Conservation (phyloP, 2,888 invertebrate species). For the Habroteleia sp. region DNA sequence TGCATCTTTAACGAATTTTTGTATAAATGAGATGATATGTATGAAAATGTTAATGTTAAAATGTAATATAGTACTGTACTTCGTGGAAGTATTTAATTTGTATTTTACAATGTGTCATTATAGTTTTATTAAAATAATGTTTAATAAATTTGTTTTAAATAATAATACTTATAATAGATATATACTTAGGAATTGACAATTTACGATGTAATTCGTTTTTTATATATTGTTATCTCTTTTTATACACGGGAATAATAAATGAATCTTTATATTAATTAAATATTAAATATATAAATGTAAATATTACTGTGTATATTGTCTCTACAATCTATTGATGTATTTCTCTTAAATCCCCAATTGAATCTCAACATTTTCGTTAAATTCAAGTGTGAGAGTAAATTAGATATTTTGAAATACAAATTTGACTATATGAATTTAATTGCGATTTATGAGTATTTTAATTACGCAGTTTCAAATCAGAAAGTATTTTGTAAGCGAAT, state of each 20-base stretch:
- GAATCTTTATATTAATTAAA: conserved; percentile 44
- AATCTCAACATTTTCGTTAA: too few species aligned
- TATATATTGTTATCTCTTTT: conserved; percentile 56
- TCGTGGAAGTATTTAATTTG: conserved; percentile 34
- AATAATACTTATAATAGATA: conserved; percentile 29
- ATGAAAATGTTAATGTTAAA: conserved; percentile 30
- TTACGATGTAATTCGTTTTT: conserved; percentile 48
- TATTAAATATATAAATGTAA: conserved; percentile 49
- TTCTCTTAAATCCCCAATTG: too few species aligned
- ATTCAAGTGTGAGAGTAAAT: too few species aligned
- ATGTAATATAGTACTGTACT: conserved; percentile 30
- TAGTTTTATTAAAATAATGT: conserved; percentile 44
- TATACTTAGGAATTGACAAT: conserved; percentile 43
- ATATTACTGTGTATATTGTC: conserved; percentile 28
- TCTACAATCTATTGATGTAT: too few species aligned
- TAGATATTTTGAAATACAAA: too few species aligned
- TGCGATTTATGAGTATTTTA: too few species aligned
- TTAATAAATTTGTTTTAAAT: conserved; percentile 32
- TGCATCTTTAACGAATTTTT: conserved; percentile 5
- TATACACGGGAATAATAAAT: conserved; percentile 50
- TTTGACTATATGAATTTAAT: too few species aligned
- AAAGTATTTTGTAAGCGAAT: too few species aligned
- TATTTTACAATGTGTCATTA: conserved; percentile 44
- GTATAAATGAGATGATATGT: conserved; percentile 19
- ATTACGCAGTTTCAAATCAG: too few species aligned